Evolutionary conservation across 2,797 vertebrate species (phyloP).

Genomic region (Sarcoramphus papa): DNA sequence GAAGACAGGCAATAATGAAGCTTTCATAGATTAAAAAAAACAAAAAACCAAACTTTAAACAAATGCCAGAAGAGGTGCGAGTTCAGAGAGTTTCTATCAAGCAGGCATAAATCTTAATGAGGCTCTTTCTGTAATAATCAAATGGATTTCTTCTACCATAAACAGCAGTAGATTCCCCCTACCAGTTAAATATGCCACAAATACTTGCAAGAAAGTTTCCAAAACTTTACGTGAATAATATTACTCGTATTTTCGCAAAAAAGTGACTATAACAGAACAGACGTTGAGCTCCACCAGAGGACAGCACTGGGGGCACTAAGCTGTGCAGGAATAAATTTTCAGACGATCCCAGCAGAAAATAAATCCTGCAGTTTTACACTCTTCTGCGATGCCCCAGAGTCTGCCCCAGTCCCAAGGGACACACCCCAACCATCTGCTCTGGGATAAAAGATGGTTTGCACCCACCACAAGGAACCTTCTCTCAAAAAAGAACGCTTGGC

Average conservation of each 20-base stretch:
- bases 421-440: neutral
- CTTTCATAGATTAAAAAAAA: neutral
- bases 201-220: neutral
- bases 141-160: neutral
- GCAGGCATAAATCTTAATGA: neutral
- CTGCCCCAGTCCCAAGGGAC: neutral
- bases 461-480: neutral
- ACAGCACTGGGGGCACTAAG: neutral
- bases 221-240: neutral
- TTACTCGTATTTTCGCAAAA: neutral
- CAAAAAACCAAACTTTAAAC: neutral
- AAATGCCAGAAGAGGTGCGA: neutral
- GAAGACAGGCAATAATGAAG: neutral
- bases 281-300: neutral
- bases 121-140: neutral
- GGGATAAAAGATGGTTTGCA: neutral
- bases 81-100: neutral
- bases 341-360: neutral
- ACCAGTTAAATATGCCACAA: neutral
- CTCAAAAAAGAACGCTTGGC: neutral
- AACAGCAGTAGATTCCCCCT: neutral
- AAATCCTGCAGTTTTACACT: neutral
- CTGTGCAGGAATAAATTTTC: neutral
- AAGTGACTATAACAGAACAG: neutral
- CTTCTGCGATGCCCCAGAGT: neutral